Evolutionary conservation across 2,797 vertebrate genomes (phyloP).

Genomic region (Enteromius fasciolatus): DNA sequence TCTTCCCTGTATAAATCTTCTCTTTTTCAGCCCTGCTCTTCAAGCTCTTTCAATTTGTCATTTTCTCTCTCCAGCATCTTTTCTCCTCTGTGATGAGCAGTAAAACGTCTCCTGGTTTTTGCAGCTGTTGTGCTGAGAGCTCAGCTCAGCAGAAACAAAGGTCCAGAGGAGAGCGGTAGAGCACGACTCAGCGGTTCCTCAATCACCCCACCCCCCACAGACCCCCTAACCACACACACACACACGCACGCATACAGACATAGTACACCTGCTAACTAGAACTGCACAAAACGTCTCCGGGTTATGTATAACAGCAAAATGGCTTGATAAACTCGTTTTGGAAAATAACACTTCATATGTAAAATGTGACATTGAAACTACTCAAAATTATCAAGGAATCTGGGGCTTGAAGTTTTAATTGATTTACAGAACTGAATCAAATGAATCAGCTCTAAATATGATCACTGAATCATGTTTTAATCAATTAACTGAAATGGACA

Average conservation of each 20-base stretch:
- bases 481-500: too few species aligned
- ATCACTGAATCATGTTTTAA: too few species aligned
- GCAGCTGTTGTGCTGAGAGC: constrained; percentile 26
- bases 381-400: too few species aligned
- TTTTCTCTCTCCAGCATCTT: constrained; percentile 28
- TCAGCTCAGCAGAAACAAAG: constrained; percentile 45
- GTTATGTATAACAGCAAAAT: too few species aligned
- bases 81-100: constrained; percentile 35
- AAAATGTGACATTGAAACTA: too few species aligned
- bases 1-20: neutral
- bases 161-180: constrained; percentile 3
- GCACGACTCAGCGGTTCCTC: constrained; percentile 43
- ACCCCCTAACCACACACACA: constrained; percentile 9
- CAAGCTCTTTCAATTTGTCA: constrained; percentile 21
- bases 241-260: neutral
- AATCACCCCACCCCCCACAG: constrained; percentile 23
- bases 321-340: too few species aligned
- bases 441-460: too few species aligned
- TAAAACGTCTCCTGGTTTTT: constrained; percentile 25
- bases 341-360: too few species aligned
- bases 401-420: too few species aligned
- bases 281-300: too few species aligned
- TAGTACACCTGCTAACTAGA: constrained; percentile 17
- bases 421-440: too few species aligned
- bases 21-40: neutral